Conservation (phyloP, 2,888 invertebrate genomes). For the Athalia rosae region DNA sequence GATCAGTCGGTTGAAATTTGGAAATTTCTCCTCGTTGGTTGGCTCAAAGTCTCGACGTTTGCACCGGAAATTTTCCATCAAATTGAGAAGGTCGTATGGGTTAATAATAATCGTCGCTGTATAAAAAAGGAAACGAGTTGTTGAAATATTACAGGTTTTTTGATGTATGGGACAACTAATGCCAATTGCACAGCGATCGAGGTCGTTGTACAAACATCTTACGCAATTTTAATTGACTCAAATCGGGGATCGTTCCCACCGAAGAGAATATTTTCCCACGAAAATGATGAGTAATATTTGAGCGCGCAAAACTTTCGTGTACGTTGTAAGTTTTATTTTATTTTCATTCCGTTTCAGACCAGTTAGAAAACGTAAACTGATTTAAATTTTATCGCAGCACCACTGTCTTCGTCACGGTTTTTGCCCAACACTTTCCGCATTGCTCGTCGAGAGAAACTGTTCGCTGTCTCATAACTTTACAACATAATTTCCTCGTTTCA, state of each 20-base stretch:
- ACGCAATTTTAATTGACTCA: constrained; percentile 8
- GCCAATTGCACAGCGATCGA: neutral
- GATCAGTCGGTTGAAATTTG: neutral
- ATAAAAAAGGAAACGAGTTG: too few species aligned
- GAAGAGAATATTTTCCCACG: neutral
- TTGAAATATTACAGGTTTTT: too few species aligned
- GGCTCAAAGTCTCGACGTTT: constrained; percentile 37
- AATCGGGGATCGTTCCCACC: constrained; percentile 30
- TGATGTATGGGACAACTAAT: too few species aligned
- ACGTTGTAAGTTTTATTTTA: neutral
- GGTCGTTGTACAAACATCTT: constrained; percentile 24
- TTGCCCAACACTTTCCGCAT: constrained; percentile 44
- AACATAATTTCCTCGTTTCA: constrained; percentile 7
- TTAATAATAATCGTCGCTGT: neutral
- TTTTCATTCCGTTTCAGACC: neutral
- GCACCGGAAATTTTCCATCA: constrained; percentile 12
- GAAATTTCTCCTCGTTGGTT: neutral
- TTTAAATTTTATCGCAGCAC: constrained; percentile 11
- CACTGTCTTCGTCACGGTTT: constrained; percentile 39
- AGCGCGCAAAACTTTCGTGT: neutral
- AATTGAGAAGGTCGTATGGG: constrained; percentile 37
- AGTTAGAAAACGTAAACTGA: constrained; percentile 17
- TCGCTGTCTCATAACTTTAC: constrained; percentile 14
- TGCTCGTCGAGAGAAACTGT: constrained; percentile 42
- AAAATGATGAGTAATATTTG: too few species aligned